Percentiles rank a stretch among this genome's conserved stretches.
These are phyloP conservation scores for Astyanax mexicanus DNA, from an alignment of 2,797 vertebrate species.

Conservation along the genomic window DNA sequence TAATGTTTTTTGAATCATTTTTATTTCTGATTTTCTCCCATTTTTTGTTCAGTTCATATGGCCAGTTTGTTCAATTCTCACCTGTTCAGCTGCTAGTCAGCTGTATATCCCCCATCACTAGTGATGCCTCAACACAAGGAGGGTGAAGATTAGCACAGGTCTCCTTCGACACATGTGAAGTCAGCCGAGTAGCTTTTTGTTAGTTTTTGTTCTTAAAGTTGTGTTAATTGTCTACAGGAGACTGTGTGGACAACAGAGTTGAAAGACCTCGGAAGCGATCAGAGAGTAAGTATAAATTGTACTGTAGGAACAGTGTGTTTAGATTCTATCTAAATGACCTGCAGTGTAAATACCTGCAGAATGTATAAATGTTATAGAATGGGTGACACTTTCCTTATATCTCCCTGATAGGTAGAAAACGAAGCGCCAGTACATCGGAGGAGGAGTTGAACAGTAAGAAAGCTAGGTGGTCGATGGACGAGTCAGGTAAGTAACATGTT, in stretches of 20 bases:
- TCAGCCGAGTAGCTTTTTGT: no score
- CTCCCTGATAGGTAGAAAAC: constrained; percentile 62
- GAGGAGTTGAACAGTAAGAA: constrained; percentile 76
- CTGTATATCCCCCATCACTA: no score
- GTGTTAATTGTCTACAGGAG: constrained; percentile 75
- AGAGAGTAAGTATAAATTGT: constrained; percentile 65
- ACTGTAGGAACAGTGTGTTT: not conserved
- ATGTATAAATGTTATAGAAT: not conserved
- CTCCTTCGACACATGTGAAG: no score
- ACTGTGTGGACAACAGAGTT: constrained; percentile 75
- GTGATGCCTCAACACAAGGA: no score
- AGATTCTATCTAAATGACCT: not conserved
- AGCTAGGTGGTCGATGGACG: constrained; percentile 62
- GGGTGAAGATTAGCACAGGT: no score
- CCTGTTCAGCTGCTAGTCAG: no score
- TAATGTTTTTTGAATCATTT: not conserved
- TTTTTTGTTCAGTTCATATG: no score
- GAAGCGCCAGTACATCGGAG: constrained; percentile 73
- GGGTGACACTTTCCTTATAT: not conserved
- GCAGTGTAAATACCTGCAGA: no score
- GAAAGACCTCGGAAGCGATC: constrained; percentile 71
- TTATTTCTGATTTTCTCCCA: no score
- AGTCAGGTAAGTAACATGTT: constrained; percentile 70
- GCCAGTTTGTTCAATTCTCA: no score
- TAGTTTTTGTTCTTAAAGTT: no score